These are phyloP conservation scores for Genyomyrus donnyi DNA, from an alignment of 2,113 vertebrate species.

Conservation along the genomic window DNA sequence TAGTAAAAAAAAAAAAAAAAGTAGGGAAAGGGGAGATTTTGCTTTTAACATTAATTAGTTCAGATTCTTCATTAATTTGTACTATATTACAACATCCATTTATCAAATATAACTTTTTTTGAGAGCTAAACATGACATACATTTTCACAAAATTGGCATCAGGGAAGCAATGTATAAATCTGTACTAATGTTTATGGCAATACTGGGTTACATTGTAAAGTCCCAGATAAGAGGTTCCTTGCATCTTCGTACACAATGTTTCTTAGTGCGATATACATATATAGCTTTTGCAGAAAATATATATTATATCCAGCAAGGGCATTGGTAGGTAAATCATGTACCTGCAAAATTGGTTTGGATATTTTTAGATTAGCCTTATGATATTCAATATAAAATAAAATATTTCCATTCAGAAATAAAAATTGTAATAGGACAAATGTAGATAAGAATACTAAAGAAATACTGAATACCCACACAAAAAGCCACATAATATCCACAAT, in stretches of 20 bases:
- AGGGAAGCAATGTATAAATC: neutral
- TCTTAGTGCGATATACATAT: neutral
- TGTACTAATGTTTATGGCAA: neutral
- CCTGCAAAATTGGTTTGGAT: neutral
- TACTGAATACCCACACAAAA: too few species aligned
- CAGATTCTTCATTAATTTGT: neutral
- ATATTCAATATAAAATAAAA: neutral
- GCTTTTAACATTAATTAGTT: neutral
- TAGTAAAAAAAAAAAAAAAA: neutral
- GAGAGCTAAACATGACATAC: neutral
- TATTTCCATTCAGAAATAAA: neutral
- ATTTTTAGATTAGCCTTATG: neutral
- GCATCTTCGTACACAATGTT: neutral
- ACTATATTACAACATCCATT: neutral
- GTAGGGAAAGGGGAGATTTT: neutral
- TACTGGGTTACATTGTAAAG: too few species aligned
- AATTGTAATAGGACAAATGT: neutral
- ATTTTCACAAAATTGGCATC: neutral
- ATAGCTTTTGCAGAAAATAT: neutral
- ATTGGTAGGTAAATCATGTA: neutral
- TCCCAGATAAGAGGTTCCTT: neutral
- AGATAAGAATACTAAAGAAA: neutral
- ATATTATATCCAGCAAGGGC: neutral
- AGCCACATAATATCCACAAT: too few species aligned
- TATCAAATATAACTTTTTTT: neutral